Conservation (phyloP, 2,888 invertebrate species). For the Pachycephus smyrnensis region DNA sequence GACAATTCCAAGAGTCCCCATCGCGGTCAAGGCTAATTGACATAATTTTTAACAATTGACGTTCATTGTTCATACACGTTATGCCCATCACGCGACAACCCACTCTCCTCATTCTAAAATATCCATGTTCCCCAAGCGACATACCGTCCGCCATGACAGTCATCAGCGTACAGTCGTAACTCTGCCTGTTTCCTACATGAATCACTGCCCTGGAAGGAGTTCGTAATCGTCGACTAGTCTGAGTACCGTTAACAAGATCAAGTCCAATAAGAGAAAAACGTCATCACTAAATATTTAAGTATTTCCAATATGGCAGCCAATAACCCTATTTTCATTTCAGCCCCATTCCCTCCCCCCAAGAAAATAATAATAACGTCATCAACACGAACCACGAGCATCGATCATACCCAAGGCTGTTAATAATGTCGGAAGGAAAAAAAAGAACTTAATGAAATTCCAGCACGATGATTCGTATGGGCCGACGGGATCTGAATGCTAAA, state of each 20-base stretch:
- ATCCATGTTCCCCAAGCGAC: not conserved
- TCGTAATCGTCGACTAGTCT: not conserved
- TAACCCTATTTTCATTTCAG: too few relatives aligned
- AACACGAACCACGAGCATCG: too few relatives aligned
- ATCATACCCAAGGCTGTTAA: not conserved
- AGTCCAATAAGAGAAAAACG: not conserved
- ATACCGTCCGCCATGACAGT: not conserved
- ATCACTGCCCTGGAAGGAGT: not conserved
- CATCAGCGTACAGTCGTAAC: not conserved
- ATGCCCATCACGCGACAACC: conserved; percentile 4
- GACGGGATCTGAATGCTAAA: not conserved
- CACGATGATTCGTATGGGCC: not conserved
- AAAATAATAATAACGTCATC: too few relatives aligned
- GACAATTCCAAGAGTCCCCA: conserved; percentile 8
- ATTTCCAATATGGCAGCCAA: not conserved
- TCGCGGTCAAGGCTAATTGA: conserved; percentile 22
- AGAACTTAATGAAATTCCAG: not conserved
- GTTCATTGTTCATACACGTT: conserved; percentile 5
- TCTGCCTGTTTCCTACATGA: not conserved
- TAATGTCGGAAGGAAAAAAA: not conserved
- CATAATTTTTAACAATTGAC: conserved; percentile 23
- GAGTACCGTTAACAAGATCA: not conserved
- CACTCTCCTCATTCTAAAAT: not conserved
- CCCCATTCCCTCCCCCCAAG: too few relatives aligned
- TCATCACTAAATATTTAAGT: not conserved